Evolutionary conservation across 2,113 vertebrate species (phyloP), one percentile per base, ranked within the genome.

Genomic region (Morone chrysops): DNA sequence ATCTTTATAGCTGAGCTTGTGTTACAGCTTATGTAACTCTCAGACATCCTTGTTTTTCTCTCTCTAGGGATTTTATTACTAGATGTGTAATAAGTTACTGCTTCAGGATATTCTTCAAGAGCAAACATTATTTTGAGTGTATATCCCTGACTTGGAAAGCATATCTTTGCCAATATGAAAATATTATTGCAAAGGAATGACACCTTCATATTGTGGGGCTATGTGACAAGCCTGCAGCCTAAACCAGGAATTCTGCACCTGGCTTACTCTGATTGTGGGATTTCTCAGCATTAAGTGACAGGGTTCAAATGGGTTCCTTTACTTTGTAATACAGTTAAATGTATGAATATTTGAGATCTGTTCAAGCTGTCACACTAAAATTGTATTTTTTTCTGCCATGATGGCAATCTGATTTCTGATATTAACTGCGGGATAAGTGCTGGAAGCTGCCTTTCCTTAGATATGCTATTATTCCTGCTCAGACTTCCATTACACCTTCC

Each of bases 91-190:
- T 90, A 90, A 74, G 57, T 91, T 84, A 82, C 87, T 75, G 88
- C 91, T 83, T 50, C 41, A 54, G 89, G 92, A 89, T 81, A 86
- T 92, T 86, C 87, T 89, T 92, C 63, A 92, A 92, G 63, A 82
- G 80, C 78, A 89, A 90, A 90, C 78, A 91, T 76, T 81, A 86
- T 85, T 93, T 89, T 81, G 25, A 74, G 85, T 81, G 62, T 60
- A 70, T 66, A 88, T 73, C 82, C 48, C 36, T 69, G 83, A 75
- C 74, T 77, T 74, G 57, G 51, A 72, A 75, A 85, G 56, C 74
- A 79, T 61, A 72, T 82, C 72, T 66, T 45, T 89, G 83, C 81
- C 77, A 90, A 87, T 81, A 79, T 78, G 57, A 79, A 86, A 79
- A 84, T 78, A 80, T 68, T 68, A 75, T 57, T 60, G 48, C 51